Conservation (phyloP, 2,113 vertebrate genomes). For the human region GRCh38 chr3:5129001-5129500, state of each 20-base stretch:
- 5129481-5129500: not conserved
- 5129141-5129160: not conserved
- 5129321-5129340: no score
- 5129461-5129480: not conserved
- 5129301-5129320: no score
- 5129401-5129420: conserved; percentile 20
- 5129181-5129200: no score
- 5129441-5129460: not conserved
- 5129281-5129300: no score
- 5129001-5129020: not conserved
- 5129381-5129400: not conserved
- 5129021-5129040: not conserved
- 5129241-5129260: no score
- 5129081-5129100: not conserved
- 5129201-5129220: no score
- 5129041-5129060: not conserved
- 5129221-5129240: no score
- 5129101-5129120: not conserved
- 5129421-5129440: not conserved
- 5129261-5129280: no score
- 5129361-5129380: not conserved
- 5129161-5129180: not conserved
- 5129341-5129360: not conserved
- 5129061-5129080: not conserved
- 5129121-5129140: not conserved